phyloP scores from a whole-genome alignment of 2,113 vertebrate species.

The Chlamydotis undulata region DNA sequence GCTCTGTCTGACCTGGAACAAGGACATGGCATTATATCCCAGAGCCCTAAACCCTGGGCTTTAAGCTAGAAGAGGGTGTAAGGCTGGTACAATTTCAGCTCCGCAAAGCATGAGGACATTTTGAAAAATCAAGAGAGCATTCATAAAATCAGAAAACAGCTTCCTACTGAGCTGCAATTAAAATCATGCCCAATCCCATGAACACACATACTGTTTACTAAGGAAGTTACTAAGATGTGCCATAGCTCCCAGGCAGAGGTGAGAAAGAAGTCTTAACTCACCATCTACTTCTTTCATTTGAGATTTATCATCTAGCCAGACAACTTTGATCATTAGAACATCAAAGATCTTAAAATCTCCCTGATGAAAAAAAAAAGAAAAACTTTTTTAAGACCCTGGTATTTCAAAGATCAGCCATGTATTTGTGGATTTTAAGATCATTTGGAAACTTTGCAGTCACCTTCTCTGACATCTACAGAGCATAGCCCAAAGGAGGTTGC shows the following conservation, averaged over 20 bases:
- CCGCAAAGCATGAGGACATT: background rate
- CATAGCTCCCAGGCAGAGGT: background rate
- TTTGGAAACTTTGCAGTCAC: slow-evolving; percentile 20
- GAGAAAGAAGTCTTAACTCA: slow-evolving; percentile 7
- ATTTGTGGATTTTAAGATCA: slow-evolving; percentile 35
- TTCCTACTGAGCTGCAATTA: background rate
- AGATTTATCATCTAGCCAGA: slow-evolving; percentile 35
- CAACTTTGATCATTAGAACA: slow-evolving; percentile 15
- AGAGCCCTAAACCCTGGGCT: background rate
- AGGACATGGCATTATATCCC: background rate
- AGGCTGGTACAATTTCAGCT: background rate
- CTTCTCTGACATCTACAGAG: slow-evolving; percentile 3
- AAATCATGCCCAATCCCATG: background rate
- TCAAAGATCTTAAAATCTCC: slow-evolving; percentile 36
- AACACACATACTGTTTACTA: background rate
- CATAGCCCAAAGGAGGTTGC: background rate
- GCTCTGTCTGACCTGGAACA: background rate
- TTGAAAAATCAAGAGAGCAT: slow-evolving; percentile 3
- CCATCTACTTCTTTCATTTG: slow-evolving; percentile 14
- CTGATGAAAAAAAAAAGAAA: background rate
- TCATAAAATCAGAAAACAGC: background rate
- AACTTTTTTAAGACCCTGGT: background rate
- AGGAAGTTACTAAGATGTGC: slow-evolving; percentile 26
- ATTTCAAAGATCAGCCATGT: slow-evolving; percentile 1
- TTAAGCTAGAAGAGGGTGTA: background rate